Evolutionary conservation across 2,888 invertebrate genomes (phyloP).

Genomic region (Agrilus cyanescens): DNA sequence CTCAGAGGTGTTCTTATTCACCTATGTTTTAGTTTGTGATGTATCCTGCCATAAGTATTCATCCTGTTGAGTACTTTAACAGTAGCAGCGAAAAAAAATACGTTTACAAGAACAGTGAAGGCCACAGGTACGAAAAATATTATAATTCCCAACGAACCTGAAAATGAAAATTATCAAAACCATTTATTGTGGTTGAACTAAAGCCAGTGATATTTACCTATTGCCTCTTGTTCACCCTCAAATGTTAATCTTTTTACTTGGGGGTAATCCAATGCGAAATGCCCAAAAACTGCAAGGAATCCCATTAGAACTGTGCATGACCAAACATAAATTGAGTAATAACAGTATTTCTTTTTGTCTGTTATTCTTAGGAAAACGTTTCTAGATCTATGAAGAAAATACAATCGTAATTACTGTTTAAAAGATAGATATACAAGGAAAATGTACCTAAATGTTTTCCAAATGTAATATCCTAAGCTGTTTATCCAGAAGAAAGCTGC

Average conservation of each 20-base stretch:
- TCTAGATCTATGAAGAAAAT: constrained; percentile 46
- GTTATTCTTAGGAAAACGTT: constrained; percentile 77
- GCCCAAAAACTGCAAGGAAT: constrained; percentile 65
- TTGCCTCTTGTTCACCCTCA: constrained; percentile 57
- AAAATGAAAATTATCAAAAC: constrained; percentile 19
- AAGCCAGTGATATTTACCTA: constrained; percentile 38
- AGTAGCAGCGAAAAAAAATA: constrained; percentile 72
- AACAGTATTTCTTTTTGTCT: constrained; percentile 77
- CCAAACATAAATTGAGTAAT: constrained; percentile 76
- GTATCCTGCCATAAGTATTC: constrained; percentile 75
- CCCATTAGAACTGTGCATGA: constrained; percentile 59
- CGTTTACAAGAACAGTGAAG: constrained; percentile 63
- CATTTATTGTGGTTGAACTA: not conserved
- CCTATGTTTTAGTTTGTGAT: constrained; percentile 78
- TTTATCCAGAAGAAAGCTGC: constrained; percentile 82
- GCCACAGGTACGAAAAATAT: constrained; percentile 76
- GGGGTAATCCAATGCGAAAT: constrained; percentile 63
- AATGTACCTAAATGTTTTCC: constrained; percentile 68
- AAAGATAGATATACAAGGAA: not conserved
- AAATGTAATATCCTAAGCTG: constrained; percentile 75
- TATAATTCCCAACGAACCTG: constrained; percentile 69
- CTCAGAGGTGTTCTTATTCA: constrained; percentile 28
- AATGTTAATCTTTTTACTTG: constrained; percentile 41
- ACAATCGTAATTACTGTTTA: not conserved
- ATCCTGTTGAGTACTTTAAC: constrained; percentile 66